Evolutionary conservation across 2,888 invertebrate species (phyloP), one percentile per base, ranked within the genome.

Genomic region (Rhingia campestris): DNA sequence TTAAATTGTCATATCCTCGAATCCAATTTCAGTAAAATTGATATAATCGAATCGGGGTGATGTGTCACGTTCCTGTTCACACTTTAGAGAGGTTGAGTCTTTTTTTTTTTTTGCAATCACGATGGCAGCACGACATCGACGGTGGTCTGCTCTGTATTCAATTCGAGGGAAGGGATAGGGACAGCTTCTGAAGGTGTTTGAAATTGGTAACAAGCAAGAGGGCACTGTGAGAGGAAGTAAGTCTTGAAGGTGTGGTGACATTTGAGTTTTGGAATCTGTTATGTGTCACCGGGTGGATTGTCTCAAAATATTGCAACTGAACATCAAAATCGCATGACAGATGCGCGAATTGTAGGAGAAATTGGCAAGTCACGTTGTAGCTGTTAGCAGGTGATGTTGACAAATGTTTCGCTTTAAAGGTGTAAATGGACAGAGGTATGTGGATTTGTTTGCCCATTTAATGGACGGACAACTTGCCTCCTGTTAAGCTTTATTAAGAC

Each of bases 1-100:
- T 82, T 77, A 79, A 79, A 79, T 79, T 79, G 79, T 69, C 82
- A 82, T 79, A 79, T 82, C 73, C 73, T 79, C 73, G 69, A 79
- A 73, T 82, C 47, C 67, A 74, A 79, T 79, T 79, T 82, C 82
- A 73, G 39, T 51, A 47, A 82, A 82, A 82, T 79, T 82, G 79
- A 79, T 73, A 82, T 82, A 82, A 82, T 82, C 82, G 82, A 79
- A 82, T 82, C 79, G 56, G 43, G 63, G 63, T 43, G 63, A 82
- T 77, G 77, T 82, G 79, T 82, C 82, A 82, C 82, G 79, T 82
- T 73, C 56, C 69, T 69, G 67, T 79, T 74, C 67, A 74, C 82
- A 82, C 82, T 79, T 73, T 39, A 2, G n/a, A 63, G 41, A n/a
- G 1, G 22, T 37, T 32, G 3, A 6, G 0, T 14, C 10, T 43